Evolutionary conservation across 1,140 invertebrate genomes (phyloP).

Genomic region (Rhynchophorus ferrugineus): DNA sequence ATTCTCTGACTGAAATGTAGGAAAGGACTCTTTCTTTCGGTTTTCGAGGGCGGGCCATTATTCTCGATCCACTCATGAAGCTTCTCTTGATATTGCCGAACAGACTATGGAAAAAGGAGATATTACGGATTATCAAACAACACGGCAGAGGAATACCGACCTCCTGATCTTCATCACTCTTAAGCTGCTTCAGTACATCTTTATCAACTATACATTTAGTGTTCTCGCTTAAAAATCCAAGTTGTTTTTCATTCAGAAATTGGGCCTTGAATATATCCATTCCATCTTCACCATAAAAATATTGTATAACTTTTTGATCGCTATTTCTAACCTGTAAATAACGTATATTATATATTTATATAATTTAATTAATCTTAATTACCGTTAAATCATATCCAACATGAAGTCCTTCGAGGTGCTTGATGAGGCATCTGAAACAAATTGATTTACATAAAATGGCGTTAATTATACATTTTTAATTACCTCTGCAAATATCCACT

Average conservation of each 20-base stretch:
- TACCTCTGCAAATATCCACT: slow-evolving; percentile 92
- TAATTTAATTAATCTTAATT: too few relatives aligned
- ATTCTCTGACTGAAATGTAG: slow-evolving; percentile 37
- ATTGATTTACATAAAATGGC: not conserved
- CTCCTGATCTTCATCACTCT: slow-evolving; percentile 44
- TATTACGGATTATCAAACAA: not conserved
- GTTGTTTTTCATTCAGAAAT: slow-evolving; percentile 72
- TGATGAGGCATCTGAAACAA: slow-evolving; percentile 71
- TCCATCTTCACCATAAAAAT: slow-evolving; percentile 97
- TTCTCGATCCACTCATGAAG: slow-evolving; percentile 41
- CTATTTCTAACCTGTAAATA: slow-evolving; percentile 59
- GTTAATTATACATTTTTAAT: not conserved
- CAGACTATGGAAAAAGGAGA: not conserved
- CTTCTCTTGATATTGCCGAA: slow-evolving; percentile 49
- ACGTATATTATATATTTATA: not conserved
- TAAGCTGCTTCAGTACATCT: slow-evolving; percentile 49
- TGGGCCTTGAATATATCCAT: slow-evolving; percentile 83
- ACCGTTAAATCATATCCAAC: slow-evolving; percentile 93
- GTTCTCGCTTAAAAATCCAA: slow-evolving; percentile 80
- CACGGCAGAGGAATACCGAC: slow-evolving; percentile 7
- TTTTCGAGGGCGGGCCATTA: slow-evolving; percentile 9
- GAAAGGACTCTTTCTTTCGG: slow-evolving; percentile 18
- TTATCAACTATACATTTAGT: slow-evolving; percentile 54
- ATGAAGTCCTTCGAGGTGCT: slow-evolving; percentile 91
- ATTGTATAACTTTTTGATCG: slow-evolving; percentile 92